Percentiles rank a stretch among this genome's conserved stretches.
phyloP scores from a whole-genome alignment of 2,888 invertebrate species.

The Lycaena phlaeas region DNA sequence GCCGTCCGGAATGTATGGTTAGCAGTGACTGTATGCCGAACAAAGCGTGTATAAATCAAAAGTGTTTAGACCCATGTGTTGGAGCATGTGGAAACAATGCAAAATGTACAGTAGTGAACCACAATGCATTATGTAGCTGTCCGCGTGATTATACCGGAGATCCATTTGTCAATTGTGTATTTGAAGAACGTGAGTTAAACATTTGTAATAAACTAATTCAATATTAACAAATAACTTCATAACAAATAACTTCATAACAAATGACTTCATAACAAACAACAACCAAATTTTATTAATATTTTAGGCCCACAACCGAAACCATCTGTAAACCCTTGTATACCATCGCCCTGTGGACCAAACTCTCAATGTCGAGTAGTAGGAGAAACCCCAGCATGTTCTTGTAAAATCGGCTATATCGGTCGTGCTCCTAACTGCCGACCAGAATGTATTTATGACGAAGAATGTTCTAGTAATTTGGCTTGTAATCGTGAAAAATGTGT shows the following conservation, averaged over 20 bases:
- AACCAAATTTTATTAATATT: constrained; percentile 26
- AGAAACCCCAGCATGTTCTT: constrained; percentile 85
- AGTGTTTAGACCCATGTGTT: constrained; percentile 86
- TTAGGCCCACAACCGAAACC: constrained; percentile 70
- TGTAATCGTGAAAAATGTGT: constrained; percentile 87
- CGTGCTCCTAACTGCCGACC: constrained; percentile 89
- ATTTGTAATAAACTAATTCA: not conserved
- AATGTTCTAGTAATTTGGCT: constrained; percentile 87
- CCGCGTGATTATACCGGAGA: constrained; percentile 82
- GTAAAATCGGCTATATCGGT: constrained; percentile 84
- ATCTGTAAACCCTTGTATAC: constrained; percentile 81
- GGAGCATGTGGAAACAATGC: constrained; percentile 89
- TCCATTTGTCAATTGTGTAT: constrained; percentile 82
- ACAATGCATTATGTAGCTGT: constrained; percentile 90
- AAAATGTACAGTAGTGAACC: constrained; percentile 86
- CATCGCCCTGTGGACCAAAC: constrained; percentile 88
- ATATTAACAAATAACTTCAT: not conserved
- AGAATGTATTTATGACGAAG: constrained; percentile 87
- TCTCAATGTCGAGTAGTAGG: constrained; percentile 86
- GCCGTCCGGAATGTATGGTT: constrained; percentile 86
- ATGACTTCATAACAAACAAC: not conserved
- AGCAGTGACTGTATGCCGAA: constrained; percentile 88
- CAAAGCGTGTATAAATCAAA: constrained; percentile 84
- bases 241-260: not conserved
- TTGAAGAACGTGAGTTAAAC: constrained; percentile 79